Evolutionary conservation across 2,113 vertebrate genomes (phyloP), one percentile per base, ranked within the genome.

Genomic region (Grammomys dolichurus): DNA sequence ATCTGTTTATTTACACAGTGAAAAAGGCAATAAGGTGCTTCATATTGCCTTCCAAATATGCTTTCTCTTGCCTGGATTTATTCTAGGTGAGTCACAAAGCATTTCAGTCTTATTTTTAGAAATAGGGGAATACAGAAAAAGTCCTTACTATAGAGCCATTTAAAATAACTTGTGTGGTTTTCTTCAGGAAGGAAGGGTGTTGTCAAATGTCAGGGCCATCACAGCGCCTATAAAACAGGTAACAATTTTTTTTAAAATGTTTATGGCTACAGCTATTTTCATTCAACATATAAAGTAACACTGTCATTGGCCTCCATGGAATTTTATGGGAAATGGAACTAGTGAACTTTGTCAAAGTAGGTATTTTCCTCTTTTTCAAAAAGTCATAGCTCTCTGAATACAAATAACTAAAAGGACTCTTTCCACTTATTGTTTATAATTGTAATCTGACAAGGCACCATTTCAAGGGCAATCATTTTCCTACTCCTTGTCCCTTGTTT

Each of bases 371-470:
- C 36, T 78, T 85, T 22, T 89, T 86, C 73, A 92, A 95, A 95
- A 90, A 70, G 56, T 89, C 90, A 72, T 14, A 81, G 85, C 17
- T 95, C 33, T 76, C 26, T 48, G 90, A 93, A 17, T 77, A 92
- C 28, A 93, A 80, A 91, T 72, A 87, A 51, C 19, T 60, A 91
- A 82, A 87, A 72, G 33, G 28, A 54, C 76, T 91, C 31, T 93
- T 86, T 77, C 56, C 12, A 67, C 76, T 7, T 51, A 33, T 77
- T 75, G 78, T 82, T 94, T 70, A 94, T 81, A 84, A 69, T 92
- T 95, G 81, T n/a, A 95, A n/a, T 92, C 93, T 96, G 43, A 86
- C 96, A 96, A 96, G 60, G 43, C 56, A 40, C 22, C 76, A 96
- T 97, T 96, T 96, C 94, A 95, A 5, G 87, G 33, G 85, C 75